Percentiles rank a stretch among this genome's conserved stretches.
Evolutionary conservation across 2,888 invertebrate genomes (phyloP).

Genomic region (Patella caerulea): DNA sequence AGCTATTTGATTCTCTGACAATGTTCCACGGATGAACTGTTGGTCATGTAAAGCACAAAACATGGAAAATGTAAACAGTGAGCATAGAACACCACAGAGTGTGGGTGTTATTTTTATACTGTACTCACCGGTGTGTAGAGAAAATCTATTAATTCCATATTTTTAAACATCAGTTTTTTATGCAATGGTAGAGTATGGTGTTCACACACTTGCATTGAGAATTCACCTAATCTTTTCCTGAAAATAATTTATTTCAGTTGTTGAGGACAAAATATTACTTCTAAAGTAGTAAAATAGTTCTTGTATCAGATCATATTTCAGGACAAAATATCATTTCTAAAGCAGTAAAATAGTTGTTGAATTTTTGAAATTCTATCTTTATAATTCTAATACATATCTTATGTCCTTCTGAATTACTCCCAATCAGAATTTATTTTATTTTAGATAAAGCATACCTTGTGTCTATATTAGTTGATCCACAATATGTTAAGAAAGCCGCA

Average conservation of each 20-base stretch:
- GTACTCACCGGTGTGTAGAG: conserved; percentile 62
- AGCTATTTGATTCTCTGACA: too few species aligned
- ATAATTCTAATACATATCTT: not conserved
- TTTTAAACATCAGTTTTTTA: conserved; percentile 62
- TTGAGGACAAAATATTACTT: not conserved
- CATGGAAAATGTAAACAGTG: too few species aligned
- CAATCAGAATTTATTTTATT: conserved; percentile 15
- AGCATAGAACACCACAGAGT: too few species aligned
- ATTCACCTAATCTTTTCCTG: conserved; percentile 67
- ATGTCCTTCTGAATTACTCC: not conserved
- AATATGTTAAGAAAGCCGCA: conserved; percentile 69
- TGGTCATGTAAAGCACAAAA: too few species aligned
- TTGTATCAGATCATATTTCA: not conserved
- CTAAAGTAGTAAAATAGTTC: too few species aligned
- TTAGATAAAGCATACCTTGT: conserved; percentile 52
- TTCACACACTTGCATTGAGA: conserved; percentile 69
- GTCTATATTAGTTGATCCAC: conserved; percentile 66
- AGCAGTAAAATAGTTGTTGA: too few species aligned
- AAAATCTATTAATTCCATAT: conserved; percentile 64
- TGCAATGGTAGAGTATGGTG: conserved; percentile 66
- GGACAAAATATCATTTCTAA: not conserved
- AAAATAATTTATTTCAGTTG: conserved; percentile 15
- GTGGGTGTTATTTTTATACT: not conserved
- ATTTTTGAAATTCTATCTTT: too few species aligned
- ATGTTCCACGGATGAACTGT: too few species aligned